Evolutionary conservation across 2,888 invertebrate species (phyloP), one percentile per base, ranked within the genome.

Genomic region (Pemphredon lugubris): DNA sequence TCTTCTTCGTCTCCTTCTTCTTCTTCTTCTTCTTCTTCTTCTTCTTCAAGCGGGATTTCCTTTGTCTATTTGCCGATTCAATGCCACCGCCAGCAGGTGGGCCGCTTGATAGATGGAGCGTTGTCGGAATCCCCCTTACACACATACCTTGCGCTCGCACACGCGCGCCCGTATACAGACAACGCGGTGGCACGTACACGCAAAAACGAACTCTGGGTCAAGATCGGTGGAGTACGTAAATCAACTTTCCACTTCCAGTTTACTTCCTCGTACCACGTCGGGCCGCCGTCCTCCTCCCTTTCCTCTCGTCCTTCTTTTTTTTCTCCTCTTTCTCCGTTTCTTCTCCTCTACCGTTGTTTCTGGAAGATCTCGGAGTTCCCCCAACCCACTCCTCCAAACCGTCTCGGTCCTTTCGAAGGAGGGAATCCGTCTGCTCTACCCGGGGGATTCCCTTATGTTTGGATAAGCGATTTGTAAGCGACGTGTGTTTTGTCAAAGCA

Each of bases 141-240:
- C 60, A 50, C 58, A 1, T 53, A 30, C 54, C 54, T 13, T 18
- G 18, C 18, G 34, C 37, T 11, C 37, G 1, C 9, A n/a, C 13
- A 20, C 26, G 9, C 47, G 54, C 20, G 14, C 13, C 44, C 55
- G 26, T 32, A 42, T 58, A 58, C 55, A 16, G 18, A 73, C 51
- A 11, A 11, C 30, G 13, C 39, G 21, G 20, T 9, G 44, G 20
- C 69, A 54, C 51, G 59, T 53, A 58, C 60, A 73, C 68, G 66
- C 55, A 67, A 71, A 68, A 73, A 73, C 68, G 60, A 66, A 57
- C 77, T 75, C 77, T 77, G 75, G 83, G 83, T 83, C 83, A 83
- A 83, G 83, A 83, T 83, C 83, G 78, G 72, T 63, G 75, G 73
- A 79, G 80, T 79, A 83, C 81, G 79, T 81, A 83, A 83, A 83